Evolutionary conservation across 2,113 vertebrate genomes (phyloP).

Genomic region (Paedocypris sp.): DNA sequence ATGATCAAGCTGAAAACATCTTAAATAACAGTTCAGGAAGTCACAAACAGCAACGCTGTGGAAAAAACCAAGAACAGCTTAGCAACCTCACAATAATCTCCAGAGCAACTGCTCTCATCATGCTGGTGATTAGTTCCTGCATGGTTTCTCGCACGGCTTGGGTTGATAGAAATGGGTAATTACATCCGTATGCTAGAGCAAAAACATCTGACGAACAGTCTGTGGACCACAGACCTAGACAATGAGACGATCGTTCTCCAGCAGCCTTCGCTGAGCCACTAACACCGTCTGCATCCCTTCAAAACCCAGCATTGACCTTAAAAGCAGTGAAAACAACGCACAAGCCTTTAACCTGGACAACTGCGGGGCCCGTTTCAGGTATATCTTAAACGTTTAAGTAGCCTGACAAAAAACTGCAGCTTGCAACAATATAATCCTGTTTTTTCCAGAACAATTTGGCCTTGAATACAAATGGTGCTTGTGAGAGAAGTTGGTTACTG

Average conservation of each 20-base stretch:
- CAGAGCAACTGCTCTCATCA: too few relatives aligned
- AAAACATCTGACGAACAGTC: neutral
- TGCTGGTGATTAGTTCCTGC: too few relatives aligned
- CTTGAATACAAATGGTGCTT: too few relatives aligned
- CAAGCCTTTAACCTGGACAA: neutral
- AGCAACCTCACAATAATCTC: too few relatives aligned
- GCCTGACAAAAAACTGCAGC: neutral
- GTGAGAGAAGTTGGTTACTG: too few relatives aligned
- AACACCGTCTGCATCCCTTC: neutral
- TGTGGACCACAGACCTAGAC: neutral
- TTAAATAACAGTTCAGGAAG: too few relatives aligned
- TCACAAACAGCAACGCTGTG: too few relatives aligned
- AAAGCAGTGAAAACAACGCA: neutral
- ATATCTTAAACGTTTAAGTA: neutral
- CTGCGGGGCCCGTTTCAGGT: neutral
- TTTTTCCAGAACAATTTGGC: too few relatives aligned
- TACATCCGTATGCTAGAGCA: neutral
- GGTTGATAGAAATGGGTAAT: neutral
- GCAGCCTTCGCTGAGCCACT: neutral
- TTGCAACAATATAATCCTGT: too few relatives aligned
- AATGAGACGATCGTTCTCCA: neutral
- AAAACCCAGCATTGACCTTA: neutral
- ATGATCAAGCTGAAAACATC: too few relatives aligned
- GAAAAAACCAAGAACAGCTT: too few relatives aligned
- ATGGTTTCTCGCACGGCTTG: neutral